Conservation (phyloP, 2,797 vertebrate genomes). For the Taeniopygia guttata region DNA sequence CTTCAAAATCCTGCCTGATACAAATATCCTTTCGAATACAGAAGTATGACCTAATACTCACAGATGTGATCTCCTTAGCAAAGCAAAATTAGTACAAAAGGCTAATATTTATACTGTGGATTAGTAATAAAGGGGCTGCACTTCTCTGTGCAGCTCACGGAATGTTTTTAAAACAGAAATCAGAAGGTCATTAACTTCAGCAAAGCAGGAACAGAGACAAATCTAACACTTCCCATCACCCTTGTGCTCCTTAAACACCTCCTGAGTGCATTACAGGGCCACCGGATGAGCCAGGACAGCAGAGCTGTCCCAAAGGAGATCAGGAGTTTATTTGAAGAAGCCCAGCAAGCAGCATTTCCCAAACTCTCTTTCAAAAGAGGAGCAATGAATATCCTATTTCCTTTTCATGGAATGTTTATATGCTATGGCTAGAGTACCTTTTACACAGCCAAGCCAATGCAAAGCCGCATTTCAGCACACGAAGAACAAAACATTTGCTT, state of each 20-base stretch:
- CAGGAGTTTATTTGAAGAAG: neutral
- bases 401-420: slow-evolving; percentile 21
- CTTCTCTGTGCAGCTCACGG: neutral
- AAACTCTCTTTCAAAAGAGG: slow-evolving; percentile 10
- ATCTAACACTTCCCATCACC: neutral
- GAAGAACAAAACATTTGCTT: neutral
- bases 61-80: neutral
- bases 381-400: neutral
- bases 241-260: neutral
- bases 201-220: neutral
- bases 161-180: neutral
- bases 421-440: neutral
- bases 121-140: neutral
- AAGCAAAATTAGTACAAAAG: neutral
- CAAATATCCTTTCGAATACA: neutral
- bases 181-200: neutral
- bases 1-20: neutral
- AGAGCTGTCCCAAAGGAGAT: neutral
- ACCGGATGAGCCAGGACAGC: neutral
- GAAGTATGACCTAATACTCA: neutral
- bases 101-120: neutral
- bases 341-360: neutral
- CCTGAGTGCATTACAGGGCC: fast-evolving
- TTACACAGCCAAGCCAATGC: neutral
- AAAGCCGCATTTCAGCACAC: neutral